Evolutionary conservation across 2,888 invertebrate species (phyloP).

Genomic region (Polydrusus cervinus): DNA sequence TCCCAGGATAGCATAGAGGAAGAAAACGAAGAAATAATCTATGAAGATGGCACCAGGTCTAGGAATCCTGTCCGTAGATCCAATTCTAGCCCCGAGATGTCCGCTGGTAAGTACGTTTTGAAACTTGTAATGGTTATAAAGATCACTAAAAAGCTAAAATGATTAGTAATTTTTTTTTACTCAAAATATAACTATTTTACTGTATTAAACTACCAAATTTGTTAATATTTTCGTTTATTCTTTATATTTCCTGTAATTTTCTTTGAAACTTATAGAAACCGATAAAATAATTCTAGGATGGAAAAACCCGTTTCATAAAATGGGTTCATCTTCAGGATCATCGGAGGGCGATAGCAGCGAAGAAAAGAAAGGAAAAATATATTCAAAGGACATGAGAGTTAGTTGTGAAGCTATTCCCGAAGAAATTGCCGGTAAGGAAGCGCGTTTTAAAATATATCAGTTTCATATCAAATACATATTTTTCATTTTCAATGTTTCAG

Average conservation of each 20-base stretch:
- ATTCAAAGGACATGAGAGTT: conserved; percentile 84
- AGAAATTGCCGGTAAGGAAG: conserved; percentile 79
- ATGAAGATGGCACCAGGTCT: conserved; percentile 72
- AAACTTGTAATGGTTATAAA: not conserved
- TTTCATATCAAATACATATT: too few relatives aligned
- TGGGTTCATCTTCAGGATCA: conserved; percentile 61
- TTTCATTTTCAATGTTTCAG: conserved; percentile 57
- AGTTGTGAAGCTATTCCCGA: conserved; percentile 94
- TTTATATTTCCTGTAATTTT: too few relatives aligned
- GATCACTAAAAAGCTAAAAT: too few relatives aligned
- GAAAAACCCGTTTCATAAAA: conserved; percentile 81
- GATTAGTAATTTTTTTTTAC: too few relatives aligned
- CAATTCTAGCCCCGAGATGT: conserved; percentile 95
- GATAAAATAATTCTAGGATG: conserved; percentile 76
- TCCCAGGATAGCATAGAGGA: conserved; percentile 74
- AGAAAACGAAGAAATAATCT: conserved; percentile 66
- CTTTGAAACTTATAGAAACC: too few relatives aligned
- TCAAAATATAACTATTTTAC: too few relatives aligned
- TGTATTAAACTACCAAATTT: too few relatives aligned
- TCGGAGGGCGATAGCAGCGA: conserved; percentile 61
- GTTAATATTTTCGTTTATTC: too few relatives aligned
- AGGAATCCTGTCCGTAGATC: conserved; percentile 90
- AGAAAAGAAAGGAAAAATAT: conserved; percentile 78
- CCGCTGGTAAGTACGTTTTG: conserved; percentile 71
- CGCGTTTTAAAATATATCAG: too few relatives aligned